Base-by-base conservation (phyloP, 2,888 invertebrate genomes). In the Diarsia mendica region DNA sequence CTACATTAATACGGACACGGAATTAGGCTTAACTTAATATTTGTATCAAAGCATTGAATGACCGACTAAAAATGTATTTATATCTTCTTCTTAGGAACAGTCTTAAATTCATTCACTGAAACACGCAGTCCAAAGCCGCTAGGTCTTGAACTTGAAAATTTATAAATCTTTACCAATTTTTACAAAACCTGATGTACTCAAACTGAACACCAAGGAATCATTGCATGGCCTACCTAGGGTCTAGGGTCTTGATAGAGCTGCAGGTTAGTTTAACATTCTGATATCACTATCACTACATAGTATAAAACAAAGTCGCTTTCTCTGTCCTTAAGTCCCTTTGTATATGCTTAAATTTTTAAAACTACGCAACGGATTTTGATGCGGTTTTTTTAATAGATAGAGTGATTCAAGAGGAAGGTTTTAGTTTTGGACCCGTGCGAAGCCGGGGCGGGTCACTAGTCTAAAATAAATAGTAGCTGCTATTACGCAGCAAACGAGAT, bases 1-100 rank as follows among this genome's bases (percentile, higher is more conserved):
- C 78, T 81, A 78, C 79, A 84, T 83, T 87, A 78, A 84, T 81
- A 72, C 49, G 20, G 68, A 76, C 67, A 71, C 49, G 79, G 68
- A 82, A 83, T 82, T 76, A 67, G 74, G 66, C n/a, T 63, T 69
- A 46, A 72, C 64, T 51, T 72, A 64, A 76, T 71, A 77, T 74
- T 85, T 83, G 60, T 78, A 74, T 82, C 68, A 55, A 74, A 53
- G 15, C 9, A n/a, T 28, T n/a, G 20, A 20, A 28, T 28, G 66
- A 2, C 28, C 48, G 20, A 20, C 10, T 18, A 9, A 44, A 28
- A 60, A 18, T 60, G 3, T 9, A 49, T 58, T 58, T 18, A 33
- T 33, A 33, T 33, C 18, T 58, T 15, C 23, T 8, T 2, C 8
- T 58, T 8, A 58, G 15, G 9, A 58, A 18, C 15, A 58, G 28